phyloP scores from a whole-genome alignment of 2,888 invertebrate genomes.

The Lucinisca nassula region DNA sequence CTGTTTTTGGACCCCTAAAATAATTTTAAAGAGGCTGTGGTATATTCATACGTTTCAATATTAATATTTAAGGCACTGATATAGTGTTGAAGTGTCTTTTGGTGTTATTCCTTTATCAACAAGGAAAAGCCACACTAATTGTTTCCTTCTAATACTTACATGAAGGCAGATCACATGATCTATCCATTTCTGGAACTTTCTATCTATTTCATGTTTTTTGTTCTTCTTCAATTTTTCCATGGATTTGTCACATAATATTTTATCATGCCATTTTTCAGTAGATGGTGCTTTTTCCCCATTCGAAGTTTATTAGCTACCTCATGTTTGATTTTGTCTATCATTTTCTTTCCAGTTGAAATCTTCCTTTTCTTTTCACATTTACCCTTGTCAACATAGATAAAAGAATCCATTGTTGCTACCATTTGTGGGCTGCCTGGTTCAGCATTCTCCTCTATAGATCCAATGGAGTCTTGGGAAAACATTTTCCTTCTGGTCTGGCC shows the following conservation, averaged over 20 bases:
- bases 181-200: background rate
- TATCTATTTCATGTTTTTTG: conserved; percentile 5
- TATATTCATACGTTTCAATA: too few species aligned
- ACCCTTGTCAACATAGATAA: background rate
- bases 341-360: background rate
- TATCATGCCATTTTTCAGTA: background rate
- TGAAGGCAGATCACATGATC: background rate
- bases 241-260: conserved; percentile 21
- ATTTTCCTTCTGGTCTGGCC: background rate
- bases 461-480: background rate
- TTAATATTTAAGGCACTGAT: too few species aligned
- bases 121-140: too few species aligned
- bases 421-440: background rate
- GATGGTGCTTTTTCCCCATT: background rate
- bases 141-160: background rate
- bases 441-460: background rate
- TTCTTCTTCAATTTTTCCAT: conserved; percentile 16
- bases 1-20: too few species aligned
- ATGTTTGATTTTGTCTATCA: background rate
- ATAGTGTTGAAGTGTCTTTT: too few species aligned
- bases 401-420: background rate
- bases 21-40: too few species aligned
- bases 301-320: background rate
- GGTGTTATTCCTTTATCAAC: too few species aligned
- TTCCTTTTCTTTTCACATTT: background rate